Evolutionary conservation across 2,888 invertebrate genomes (phyloP), one percentile per base, ranked within the genome.

Genomic region (Apeira syringaria): DNA sequence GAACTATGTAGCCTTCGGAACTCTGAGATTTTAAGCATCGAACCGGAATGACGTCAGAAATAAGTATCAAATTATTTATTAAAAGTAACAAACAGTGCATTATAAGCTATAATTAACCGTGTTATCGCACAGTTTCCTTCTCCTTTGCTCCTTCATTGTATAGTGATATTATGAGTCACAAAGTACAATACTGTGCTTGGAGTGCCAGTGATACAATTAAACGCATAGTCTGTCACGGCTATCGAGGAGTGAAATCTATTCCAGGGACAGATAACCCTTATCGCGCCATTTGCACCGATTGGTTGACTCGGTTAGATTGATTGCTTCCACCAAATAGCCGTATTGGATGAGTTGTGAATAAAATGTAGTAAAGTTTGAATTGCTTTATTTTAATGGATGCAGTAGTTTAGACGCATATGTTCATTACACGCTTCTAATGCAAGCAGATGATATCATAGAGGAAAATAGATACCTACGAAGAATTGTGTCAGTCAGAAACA

Each of bases 401-500:
- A 22, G 5, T 13, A 10, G 5, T 7, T 2, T 25, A 29, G 22
- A 7, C n/a, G 8, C 22, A 24, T 31, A 31, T 27, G 11, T 22
- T 8, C 12, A 6, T 30, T 8, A 18, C 25, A 18, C 13, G 8
- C 13, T 5, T 11, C 29, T 17, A 12, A 32, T 27, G 28, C 52
- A 48, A 48, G 49, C 50, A n/a, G n/a, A n/a, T n/a, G n/a, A n/a
- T n/a, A n/a, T n/a, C n/a, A n/a, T n/a, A n/a, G n/a, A 27, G 35
- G 11, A 47, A 46, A 48, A 32, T 29, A 47, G 42, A 50, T 55
- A 17, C 17, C 17, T 17, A 62, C 59, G 61, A 62, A 61, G 47
- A 59, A 64, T 63, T 63, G 61, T 66, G 64, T 61, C 63, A 61
- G 58, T 60, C 39, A n/a, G n/a, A n/a, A n/a, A n/a, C n/a, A n/a